Evolutionary conservation across 2,797 vertebrate genomes (phyloP).

Genomic region (Acropternis orthonyx): DNA sequence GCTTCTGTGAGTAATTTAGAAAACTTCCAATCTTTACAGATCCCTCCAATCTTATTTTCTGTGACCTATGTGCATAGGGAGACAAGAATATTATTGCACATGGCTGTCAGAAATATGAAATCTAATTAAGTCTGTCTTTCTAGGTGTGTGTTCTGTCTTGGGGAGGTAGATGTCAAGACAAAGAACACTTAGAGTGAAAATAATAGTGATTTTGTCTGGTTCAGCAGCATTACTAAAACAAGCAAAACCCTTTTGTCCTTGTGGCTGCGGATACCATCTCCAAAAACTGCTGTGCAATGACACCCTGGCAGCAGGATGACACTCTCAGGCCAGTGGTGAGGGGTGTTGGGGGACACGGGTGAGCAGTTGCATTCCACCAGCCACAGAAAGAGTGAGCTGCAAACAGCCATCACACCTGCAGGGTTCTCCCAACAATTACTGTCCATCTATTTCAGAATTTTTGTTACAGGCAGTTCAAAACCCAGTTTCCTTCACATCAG

Average conservation of each 20-base stretch:
- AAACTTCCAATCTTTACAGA: neutral
- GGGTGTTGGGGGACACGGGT: rapidly evolving
- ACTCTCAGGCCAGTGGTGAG: rapidly evolving
- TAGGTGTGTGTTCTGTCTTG: neutral
- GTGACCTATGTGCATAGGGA: neutral
- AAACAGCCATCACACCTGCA: neutral
- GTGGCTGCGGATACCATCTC: neutral
- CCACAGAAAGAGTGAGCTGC: neutral
- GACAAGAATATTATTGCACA: neutral
- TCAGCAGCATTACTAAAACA: neutral
- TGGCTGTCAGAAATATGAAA: conserved; percentile 8
- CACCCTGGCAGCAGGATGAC: neutral
- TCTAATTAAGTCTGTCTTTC: neutral
- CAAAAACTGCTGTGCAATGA: neutral
- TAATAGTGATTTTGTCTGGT: neutral
- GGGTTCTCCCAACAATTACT: neutral
- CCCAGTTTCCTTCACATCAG: neutral
- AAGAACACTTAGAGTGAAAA: neutral
- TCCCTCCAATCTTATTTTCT: neutral
- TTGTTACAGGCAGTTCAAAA: neutral
- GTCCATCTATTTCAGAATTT: neutral
- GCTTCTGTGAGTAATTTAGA: neutral
- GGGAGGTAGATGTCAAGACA: neutral
- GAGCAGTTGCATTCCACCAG: rapidly evolving
- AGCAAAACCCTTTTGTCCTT: neutral